These are phyloP conservation scores for Panulirus ornatus DNA, from an alignment of 1,140 invertebrate species.

Conservation along the genomic window DNA sequence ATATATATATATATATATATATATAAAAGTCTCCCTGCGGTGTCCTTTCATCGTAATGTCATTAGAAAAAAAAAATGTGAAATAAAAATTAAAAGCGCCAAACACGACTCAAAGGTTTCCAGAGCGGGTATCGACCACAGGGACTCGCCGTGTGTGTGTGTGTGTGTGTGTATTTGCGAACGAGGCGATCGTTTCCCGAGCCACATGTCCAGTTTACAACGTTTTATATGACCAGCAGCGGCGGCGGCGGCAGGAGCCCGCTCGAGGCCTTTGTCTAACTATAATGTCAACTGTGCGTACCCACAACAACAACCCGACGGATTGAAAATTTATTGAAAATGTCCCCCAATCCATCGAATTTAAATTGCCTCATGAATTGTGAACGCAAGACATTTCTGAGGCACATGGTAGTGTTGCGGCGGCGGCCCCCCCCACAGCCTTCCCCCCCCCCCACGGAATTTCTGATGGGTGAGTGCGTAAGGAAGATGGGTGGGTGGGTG, in stretches of 20 bases:
- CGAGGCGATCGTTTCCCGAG: no score
- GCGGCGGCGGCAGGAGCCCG: not conserved
- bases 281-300: slow-evolving; percentile 19
- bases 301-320: slow-evolving; percentile 19
- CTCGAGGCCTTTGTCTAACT: slow-evolving; percentile 16
- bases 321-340: slow-evolving; percentile 47
- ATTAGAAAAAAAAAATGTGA: not conserved
- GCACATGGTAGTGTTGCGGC: slow-evolving; percentile 29
- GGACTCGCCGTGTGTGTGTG: no score
- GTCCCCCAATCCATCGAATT: slow-evolving; percentile 36
- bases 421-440: no score
- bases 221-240: no score
- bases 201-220: slow-evolving; percentile 37
- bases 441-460: no score
- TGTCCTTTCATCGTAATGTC: slow-evolving; percentile 16
- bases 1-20: no score
- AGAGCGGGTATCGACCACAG: not conserved
- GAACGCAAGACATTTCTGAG: slow-evolving; percentile 43
- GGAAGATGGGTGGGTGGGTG: not conserved
- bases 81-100: not conserved
- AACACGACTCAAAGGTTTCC: slow-evolving; percentile 17
- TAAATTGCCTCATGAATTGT: slow-evolving; percentile 54
- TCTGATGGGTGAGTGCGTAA: not conserved
- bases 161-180: no score
- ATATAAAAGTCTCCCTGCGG: no score